phyloP scores from a whole-genome alignment of 2,888 invertebrate species.

The Tiliacea citrago region DNA sequence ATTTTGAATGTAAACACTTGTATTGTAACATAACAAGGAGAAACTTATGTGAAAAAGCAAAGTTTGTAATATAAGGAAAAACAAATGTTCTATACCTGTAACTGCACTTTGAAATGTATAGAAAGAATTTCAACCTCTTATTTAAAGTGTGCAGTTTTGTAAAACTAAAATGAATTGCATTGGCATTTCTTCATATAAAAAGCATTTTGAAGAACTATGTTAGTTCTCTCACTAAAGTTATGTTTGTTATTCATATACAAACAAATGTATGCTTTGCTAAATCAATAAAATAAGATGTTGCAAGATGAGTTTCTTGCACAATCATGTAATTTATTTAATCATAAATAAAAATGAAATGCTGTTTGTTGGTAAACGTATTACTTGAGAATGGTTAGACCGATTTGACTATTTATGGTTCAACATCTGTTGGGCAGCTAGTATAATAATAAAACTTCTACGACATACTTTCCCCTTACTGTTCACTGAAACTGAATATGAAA shows the following conservation, averaged over 20 bases:
- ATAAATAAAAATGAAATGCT: too few species aligned
- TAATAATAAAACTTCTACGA: neutral
- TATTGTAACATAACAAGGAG: neutral
- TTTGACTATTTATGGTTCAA: too few species aligned
- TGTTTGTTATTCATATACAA: neutral
- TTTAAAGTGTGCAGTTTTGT: neutral
- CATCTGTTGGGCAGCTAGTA: neutral
- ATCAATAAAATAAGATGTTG: neutral
- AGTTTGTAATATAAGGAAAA: neutral
- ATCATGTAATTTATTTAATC: neutral
- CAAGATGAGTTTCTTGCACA: too few species aligned
- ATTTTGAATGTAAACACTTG: neutral
- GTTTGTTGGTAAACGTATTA: too few species aligned
- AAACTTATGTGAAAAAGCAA: neutral
- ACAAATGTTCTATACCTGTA: neutral
- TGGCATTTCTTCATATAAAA: neutral
- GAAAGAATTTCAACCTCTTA: neutral
- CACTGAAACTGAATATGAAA: neutral
- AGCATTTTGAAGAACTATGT: neutral
- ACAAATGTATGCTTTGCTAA: neutral
- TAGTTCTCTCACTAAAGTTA: neutral
- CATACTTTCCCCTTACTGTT: too few species aligned
- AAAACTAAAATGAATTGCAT: neutral
- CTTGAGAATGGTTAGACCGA: too few species aligned
- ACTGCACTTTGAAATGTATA: neutral